Evolutionary conservation across 2,113 vertebrate species (phyloP).

Genomic region (Zapus hudsonius): DNA sequence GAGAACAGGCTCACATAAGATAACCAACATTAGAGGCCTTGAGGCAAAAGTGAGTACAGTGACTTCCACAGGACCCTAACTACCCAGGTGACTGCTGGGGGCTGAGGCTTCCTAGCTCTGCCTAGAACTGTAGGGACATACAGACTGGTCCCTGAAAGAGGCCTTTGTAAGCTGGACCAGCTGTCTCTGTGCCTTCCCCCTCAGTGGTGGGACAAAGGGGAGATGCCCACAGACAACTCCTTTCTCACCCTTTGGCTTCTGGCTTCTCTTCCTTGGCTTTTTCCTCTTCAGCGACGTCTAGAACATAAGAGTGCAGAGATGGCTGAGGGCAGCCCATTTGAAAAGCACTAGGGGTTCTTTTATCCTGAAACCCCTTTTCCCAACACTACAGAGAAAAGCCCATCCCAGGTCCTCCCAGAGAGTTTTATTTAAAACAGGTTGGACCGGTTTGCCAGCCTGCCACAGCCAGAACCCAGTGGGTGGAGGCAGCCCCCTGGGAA

Average conservation of each 20-base stretch:
- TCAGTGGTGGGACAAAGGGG: constrained; percentile 56
- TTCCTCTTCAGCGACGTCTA: constrained; percentile 89
- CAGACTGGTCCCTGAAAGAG: constrained; percentile 58
- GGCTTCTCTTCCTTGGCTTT: constrained; percentile 89
- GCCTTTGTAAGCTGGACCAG: constrained; percentile 64
- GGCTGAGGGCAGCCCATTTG: not conserved
- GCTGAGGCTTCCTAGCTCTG: constrained; percentile 63
- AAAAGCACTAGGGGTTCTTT: constrained; percentile 2
- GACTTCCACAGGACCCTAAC: not conserved
- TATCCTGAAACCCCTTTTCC: constrained; percentile 22
- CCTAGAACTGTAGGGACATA: constrained; percentile 45
- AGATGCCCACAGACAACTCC: constrained; percentile 7
- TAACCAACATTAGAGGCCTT: not conserved
- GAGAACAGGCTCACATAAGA: constrained; percentile 67
- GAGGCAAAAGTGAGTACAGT: constrained; percentile 51
- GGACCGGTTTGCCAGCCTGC: constrained; percentile 71
- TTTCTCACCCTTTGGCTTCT: constrained; percentile 89
- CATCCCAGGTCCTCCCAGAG: constrained; percentile 56
- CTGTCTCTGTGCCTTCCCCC: constrained; percentile 49
- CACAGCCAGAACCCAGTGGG: constrained; percentile 59
- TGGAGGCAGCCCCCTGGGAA: constrained; percentile 77
- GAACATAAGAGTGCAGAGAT: constrained; percentile 39
- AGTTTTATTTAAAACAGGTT: constrained; percentile 62
- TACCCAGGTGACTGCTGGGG: constrained; percentile 69
- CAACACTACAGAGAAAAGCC: constrained; percentile 43